phyloP scores from a whole-genome alignment of 2,113 vertebrate species.

The Silurus asotus region DNA sequence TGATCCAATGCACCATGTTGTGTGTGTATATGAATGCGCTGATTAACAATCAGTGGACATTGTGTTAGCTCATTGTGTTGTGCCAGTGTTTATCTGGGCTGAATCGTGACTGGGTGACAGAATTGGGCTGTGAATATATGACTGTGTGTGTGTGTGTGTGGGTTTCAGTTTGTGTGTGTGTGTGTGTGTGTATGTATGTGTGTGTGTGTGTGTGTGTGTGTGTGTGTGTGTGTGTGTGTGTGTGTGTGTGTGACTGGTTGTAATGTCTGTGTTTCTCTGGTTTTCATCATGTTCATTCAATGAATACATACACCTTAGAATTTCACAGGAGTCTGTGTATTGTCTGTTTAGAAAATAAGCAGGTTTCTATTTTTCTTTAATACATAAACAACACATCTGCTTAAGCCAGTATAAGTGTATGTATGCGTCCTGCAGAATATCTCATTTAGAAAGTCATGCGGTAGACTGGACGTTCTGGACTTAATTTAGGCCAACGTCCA shows the following conservation, averaged over 20 bases:
- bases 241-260: background rate
- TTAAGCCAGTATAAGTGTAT: constrained; percentile 19
- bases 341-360: constrained; percentile 15
- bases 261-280: constrained; percentile 17
- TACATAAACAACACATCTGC: constrained; percentile 11
- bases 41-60: constrained; percentile 57
- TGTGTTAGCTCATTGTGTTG: constrained; percentile 41
- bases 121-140: constrained; percentile 42
- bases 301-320: constrained; percentile 9
- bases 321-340: background rate
- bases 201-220: constrained; percentile 5
- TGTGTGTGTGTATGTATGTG: background rate
- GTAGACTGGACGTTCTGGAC: constrained; percentile 43
- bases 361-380: constrained; percentile 5
- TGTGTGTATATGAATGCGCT: constrained; percentile 46
- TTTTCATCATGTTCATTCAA: constrained; percentile 23
- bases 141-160: constrained; percentile 26
- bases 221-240: background rate
- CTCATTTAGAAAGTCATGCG: constrained; percentile 49
- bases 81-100: constrained; percentile 46
- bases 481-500: constrained; percentile 59
- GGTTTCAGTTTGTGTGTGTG: background rate
- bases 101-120: constrained; percentile 40
- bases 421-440: constrained; percentile 30
- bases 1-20: constrained; percentile 34